Base-by-base conservation (phyloP, 2,113 vertebrate species). In the Phocoena sinus region DNA sequence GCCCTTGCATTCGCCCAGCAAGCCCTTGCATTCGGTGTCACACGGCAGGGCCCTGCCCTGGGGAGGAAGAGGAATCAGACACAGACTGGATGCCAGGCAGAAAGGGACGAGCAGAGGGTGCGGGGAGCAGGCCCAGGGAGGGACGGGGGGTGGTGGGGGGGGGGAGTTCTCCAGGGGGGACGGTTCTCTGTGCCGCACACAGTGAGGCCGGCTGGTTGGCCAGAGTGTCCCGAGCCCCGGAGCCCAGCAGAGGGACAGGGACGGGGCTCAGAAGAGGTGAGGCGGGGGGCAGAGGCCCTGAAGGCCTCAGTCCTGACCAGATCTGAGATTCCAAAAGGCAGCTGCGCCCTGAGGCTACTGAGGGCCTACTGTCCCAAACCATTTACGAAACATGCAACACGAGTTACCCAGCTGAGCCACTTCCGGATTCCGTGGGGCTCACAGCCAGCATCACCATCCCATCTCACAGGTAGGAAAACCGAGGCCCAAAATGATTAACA, bases 371-470 rank as follows among this genome's bases (percentile, higher is more conserved):
- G 17, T 47, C 33, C 33, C 23, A 3, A 15, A 41, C 25, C 70
- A 10, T 31, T 36, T 65, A 23, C 15, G 25, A 90, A 87, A 92
- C 41, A 1, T 0, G 1, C 26, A 28, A 65, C 21, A 38, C 0
- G 0, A 3, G 0, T 8, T 41, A 5, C 20, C 17, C 0, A 0
- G 50, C n/a, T 18, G 18, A 71, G 21, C 14, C 26, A 14, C 53
- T 56, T 70, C 18, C 0, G 0, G 14, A 23, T 60, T 62, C 76
- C 28, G 2, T 56, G 41, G 80, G 33, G 31, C n/a, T 38, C 23
- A 33, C 17, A 67, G 15, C 21, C 1, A 36, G 25, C 33, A 53
- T 41, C 56, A 8, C 12, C 0, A 0, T 13, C 50, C 38, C 44
- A 53, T 60, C 47, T 15, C 50, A 89, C 21, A 71, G 12, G 65